Base-by-base conservation (phyloP, 2,888 invertebrate genomes). In the Agrypnus murinus region DNA sequence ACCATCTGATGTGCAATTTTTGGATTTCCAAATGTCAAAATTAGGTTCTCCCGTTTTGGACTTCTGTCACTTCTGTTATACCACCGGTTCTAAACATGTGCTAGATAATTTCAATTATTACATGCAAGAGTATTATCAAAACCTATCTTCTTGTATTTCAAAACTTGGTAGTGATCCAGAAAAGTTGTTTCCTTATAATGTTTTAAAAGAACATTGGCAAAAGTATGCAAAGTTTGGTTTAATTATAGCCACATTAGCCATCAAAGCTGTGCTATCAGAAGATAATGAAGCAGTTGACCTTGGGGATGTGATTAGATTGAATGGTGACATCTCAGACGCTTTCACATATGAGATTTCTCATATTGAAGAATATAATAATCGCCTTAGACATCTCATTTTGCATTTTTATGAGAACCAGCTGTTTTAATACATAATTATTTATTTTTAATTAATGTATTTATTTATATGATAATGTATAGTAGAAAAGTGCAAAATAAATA, bases 1-100 rank as follows among this genome's bases (percentile, higher is more conserved):
- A 12, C 80, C 80, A 10, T 74, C 72, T 1, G 72, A 77, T 17
- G 65, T 80, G 0, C 73, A 73, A 34, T 53, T 81, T 1, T 17
- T 81, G n/a, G 81, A 81, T 57, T 81, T 79, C 78, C 81, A 81
- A 72, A 34, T 78, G 32, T 71, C 78, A 40, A 58, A 34, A 31
- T 9, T 77, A 1, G 71, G 66, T 25, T 63, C 72, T 15, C 81
- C 81, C 5, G 73, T 77, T 7, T 38, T 72, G 10, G 81, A 81
- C 60, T 14, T 81, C 3, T 64, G 75, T 8, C 78, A 78, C 48
- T 80, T 80, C 43, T 75, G 81, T 31, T 77, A 74, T 43, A 70
- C 72, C 2, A 72, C 72, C 40, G 69, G 75, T 48, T 32, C 63
- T n/a, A 71, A 72, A 0, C 75, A 77, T 48, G 62, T 73, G 5